A percentile compares a stretch with the other conserved stretches of the same genome.
Evolutionary conservation across 2,113 vertebrate genomes (phyloP).

Genomic region (Eudyptes chrysolophus): DNA sequence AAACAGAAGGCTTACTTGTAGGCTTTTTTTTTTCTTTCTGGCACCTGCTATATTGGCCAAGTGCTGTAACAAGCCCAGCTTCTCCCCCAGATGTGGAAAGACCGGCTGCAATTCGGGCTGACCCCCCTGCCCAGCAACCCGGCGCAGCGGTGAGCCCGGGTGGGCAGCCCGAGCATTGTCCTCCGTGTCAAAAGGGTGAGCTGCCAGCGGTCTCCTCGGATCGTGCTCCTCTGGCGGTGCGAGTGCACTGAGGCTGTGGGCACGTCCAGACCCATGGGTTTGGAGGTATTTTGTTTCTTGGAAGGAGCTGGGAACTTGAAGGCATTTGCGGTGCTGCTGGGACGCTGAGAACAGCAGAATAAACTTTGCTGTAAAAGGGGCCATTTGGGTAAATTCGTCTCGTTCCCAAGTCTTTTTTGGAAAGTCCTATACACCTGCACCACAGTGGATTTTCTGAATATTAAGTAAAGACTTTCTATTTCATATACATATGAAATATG

Average conservation of each 20-base stretch:
- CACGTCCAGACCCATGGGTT: rapidly evolving
- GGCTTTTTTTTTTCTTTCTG: not conserved
- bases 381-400: conserved; percentile 8
- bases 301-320: not conserved
- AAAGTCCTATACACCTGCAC: conserved; percentile 19
- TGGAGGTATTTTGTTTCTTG: not conserved
- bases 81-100: not conserved
- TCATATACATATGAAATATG: not conserved
- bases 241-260: rapidly evolving
- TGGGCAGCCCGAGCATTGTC: rapidly evolving
- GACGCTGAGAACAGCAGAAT: not conserved
- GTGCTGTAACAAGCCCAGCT: not conserved
- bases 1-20: not conserved
- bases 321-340: not conserved
- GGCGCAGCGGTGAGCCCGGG: rapidly evolving
- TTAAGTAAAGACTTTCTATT: not conserved
- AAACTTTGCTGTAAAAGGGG: conserved; percentile 1
- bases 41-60: not conserved
- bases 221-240: rapidly evolving
- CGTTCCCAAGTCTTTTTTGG: not conserved
- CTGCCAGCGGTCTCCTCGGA: rapidly evolving
- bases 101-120: not conserved
- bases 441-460: conserved; percentile 21
- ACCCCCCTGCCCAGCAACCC: not conserved
- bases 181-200: rapidly evolving